These are phyloP conservation scores for Rhyzopertha dominica DNA, from an alignment of 1,140 invertebrate species.

Conservation along the genomic window DNA sequence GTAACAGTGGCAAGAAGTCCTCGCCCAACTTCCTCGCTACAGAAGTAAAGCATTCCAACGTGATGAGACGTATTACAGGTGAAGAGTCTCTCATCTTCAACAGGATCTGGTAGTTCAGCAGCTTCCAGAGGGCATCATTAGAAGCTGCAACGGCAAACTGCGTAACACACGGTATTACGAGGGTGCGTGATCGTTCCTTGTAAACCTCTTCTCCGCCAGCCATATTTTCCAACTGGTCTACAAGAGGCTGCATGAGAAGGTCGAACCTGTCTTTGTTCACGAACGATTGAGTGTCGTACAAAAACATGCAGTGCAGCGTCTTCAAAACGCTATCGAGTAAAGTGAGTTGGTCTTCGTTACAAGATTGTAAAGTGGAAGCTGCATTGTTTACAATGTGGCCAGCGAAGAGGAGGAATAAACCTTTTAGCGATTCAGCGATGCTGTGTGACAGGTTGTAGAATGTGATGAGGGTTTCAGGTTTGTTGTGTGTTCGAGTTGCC, in stretches of 20 bases:
- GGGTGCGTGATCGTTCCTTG: constrained; percentile 54
- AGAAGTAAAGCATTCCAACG: constrained; percentile 61
- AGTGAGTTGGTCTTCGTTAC: constrained; percentile 51
- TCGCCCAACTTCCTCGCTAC: constrained; percentile 73
- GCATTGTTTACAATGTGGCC: constrained; percentile 78
- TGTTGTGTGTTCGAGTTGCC: constrained; percentile 58
- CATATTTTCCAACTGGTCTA: constrained; percentile 84
- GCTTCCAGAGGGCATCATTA: constrained; percentile 84
- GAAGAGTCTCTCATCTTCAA: constrained; percentile 77
- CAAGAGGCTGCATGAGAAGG: constrained; percentile 74
- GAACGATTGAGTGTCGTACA: constrained; percentile 77
- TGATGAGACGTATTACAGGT: constrained; percentile 55
- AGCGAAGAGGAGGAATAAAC: constrained; percentile 84
- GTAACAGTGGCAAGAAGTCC: constrained; percentile 72
- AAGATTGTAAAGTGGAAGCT: constrained; percentile 60
- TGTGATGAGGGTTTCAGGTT: constrained; percentile 54
- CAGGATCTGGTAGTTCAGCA: constrained; percentile 82
- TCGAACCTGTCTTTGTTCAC: constrained; percentile 81
- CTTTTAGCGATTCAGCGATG: constrained; percentile 77
- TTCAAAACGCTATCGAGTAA: constrained; percentile 65
- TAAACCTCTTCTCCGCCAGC: constrained; percentile 58
- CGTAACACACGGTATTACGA: constrained; percentile 72
- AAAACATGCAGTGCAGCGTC: constrained; percentile 68
- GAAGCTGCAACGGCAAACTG: constrained; percentile 74
- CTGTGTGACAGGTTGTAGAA: constrained; percentile 64